Conservation (phyloP, 2,797 vertebrate genomes). For the Poeciliopsis presidionis region DNA sequence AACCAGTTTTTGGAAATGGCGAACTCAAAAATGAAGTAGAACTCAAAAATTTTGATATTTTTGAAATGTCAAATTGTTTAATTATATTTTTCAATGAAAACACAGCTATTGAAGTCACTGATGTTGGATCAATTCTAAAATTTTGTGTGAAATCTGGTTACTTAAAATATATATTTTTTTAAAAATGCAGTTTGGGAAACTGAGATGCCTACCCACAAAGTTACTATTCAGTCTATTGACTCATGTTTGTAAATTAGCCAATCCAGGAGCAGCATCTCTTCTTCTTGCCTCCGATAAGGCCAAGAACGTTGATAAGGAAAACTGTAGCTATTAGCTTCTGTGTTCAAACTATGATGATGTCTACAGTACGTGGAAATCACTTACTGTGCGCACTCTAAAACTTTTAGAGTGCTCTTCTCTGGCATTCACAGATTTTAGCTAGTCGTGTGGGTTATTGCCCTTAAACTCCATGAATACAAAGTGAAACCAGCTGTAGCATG, state of each 20-base stretch:
- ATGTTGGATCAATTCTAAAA: no score
- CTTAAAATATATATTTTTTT: background rate
- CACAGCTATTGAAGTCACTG: no score
- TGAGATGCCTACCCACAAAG: background rate
- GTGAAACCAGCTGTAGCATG: background rate
- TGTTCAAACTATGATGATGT: background rate
- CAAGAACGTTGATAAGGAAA: background rate
- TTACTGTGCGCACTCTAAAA: background rate
- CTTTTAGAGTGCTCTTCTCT: background rate
- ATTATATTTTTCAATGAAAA: no score
- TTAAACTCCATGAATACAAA: background rate
- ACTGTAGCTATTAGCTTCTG: background rate
- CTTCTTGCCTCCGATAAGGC: background rate
- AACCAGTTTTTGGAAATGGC: no score
- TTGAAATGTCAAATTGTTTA: no score
- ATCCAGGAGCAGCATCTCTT: background rate
- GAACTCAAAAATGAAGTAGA: no score
- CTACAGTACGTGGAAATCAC: background rate
- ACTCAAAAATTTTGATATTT: no score
- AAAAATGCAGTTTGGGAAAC: background rate
- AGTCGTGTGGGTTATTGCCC: background rate
- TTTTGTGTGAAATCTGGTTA: background rate
- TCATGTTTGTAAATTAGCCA: background rate
- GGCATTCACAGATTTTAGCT: background rate
- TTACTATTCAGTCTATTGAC: background rate